Evolutionary conservation across 1,140 invertebrate genomes (phyloP).

Genomic region (Drosophila jambulina): DNA sequence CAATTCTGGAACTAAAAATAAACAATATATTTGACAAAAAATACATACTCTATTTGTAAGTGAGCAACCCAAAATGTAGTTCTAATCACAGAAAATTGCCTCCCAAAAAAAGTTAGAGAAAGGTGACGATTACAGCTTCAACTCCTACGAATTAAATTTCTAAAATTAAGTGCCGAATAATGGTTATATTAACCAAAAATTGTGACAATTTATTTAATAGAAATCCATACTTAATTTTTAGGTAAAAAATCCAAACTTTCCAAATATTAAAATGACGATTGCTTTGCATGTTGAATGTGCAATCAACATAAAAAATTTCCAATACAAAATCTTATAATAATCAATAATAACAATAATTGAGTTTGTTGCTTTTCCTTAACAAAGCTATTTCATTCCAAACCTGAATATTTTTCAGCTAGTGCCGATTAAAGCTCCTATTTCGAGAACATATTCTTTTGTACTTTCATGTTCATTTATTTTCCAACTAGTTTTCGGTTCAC

Average conservation of each 20-base stretch:
- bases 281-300: no score
- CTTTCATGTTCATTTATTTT: not conserved
- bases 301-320: not conserved
- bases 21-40: not conserved
- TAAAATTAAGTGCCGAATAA: no score
- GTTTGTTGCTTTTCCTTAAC: not conserved
- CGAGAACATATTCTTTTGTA: not conserved
- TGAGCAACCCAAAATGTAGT: not conserved
- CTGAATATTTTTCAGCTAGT: not conserved
- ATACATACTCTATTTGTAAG: not conserved
- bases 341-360: not conserved
- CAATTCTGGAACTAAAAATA: not conserved
- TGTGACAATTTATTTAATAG: no score
- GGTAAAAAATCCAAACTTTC: not conserved
- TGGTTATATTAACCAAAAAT: no score
- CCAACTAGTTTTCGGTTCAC: not conserved
- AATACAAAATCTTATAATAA: not conserved
- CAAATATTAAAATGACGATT: not conserved
- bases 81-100: no score
- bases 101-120: no score
- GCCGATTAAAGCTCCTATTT: not conserved
- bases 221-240: not conserved
- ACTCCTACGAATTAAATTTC: no score
- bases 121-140: no score
- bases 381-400: not conserved